These are phyloP conservation scores for Drosophila pruinosa DNA, from an alignment of 1,140 invertebrate genomes.

Conservation along the genomic window DNA sequence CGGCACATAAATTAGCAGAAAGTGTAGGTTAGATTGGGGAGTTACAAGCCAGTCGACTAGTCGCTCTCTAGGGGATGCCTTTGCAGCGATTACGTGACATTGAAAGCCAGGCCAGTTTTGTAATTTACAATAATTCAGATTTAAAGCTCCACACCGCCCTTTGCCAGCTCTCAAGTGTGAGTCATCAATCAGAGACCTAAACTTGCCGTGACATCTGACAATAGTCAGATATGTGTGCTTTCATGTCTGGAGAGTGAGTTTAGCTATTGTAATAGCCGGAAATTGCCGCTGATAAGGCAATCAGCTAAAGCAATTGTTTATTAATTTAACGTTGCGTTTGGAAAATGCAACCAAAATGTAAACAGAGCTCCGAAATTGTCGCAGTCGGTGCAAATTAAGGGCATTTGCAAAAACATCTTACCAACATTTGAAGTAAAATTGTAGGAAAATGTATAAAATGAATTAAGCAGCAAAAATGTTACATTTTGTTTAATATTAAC, in stretches of 20 bases:
- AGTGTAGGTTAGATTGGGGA: conserved; percentile 44
- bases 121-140: conserved; percentile 35
- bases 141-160: conserved; percentile 6
- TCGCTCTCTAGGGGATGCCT: conserved; percentile 33
- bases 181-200: conserved; percentile 27
- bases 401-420: background rate
- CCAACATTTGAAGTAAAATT: no score
- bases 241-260: background rate
- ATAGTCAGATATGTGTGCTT: conserved; percentile 40
- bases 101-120: conserved; percentile 46
- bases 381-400: background rate
- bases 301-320: conserved; percentile 33
- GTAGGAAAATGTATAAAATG: no score
- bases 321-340: conserved; percentile 15
- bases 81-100: conserved; percentile 76
- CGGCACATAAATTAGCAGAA: conserved; percentile 80
- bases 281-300: conserved; percentile 45
- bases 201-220: conserved; percentile 64
- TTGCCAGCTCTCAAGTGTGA: background rate
- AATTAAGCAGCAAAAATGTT: no score
- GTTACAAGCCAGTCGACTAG: background rate
- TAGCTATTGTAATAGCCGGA: conserved; percentile 25
- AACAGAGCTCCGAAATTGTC: background rate
- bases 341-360: background rate
- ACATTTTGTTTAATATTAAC: no score